Evolutionary conservation across 2,113 vertebrate species (phyloP).

Genomic region (Pheucticus melanocephalus): DNA sequence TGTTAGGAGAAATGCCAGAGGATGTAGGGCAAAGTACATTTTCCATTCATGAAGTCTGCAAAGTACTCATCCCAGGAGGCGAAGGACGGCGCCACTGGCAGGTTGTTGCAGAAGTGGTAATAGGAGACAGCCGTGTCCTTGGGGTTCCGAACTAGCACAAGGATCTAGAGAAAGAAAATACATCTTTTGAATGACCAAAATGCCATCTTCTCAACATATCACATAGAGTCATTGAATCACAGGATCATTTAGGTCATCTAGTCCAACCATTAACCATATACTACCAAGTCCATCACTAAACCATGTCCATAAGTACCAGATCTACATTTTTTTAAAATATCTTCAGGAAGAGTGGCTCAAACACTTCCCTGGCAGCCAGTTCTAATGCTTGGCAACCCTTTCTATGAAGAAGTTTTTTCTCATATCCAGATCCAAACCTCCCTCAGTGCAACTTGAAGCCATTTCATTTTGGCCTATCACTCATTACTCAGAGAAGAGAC

Average conservation of each 20-base stretch:
- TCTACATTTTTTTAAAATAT: background rate
- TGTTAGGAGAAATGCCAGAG: background rate
- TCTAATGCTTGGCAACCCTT: accelerated
- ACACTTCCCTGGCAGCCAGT: background rate
- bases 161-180: constrained; percentile 15
- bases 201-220: background rate
- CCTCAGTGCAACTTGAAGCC: background rate
- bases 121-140: constrained; percentile 43
- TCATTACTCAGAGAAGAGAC: background rate
- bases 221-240: background rate
- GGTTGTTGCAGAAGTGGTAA: constrained; percentile 37
- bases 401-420: background rate
- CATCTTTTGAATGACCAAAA: background rate
- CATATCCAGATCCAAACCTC: background rate
- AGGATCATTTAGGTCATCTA: background rate
- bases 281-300: background rate
- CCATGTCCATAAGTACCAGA: background rate
- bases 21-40: background rate
- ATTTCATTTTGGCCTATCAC: background rate
- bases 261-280: background rate
- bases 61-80: constrained; percentile 36
- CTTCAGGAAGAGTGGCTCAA: background rate
- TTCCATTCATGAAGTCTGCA: constrained; percentile 41
- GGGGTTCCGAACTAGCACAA: constrained; percentile 44
- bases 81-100: background rate